Base-by-base conservation (phyloP, 2,113 vertebrate genomes). In the Aphelocoma coerulescens region DNA sequence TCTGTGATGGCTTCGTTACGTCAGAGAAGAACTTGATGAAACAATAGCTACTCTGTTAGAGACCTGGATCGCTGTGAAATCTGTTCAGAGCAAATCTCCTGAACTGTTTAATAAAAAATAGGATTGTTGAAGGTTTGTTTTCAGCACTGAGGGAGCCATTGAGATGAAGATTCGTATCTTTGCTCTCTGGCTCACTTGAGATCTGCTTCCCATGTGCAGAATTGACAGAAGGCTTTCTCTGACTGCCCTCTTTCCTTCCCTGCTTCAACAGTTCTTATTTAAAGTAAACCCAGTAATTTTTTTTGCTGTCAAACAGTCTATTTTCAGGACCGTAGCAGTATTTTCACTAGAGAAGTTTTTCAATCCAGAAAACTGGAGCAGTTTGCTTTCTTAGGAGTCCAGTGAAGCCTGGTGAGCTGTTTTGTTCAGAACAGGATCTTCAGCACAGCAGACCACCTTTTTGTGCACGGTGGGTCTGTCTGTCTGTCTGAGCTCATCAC, bases 1-100 rank as follows among this genome's bases (percentile, higher is more conserved):
- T 78, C 15, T 19, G 57, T 61, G 82, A 59, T 67, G 90, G 33
- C 65, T 46, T 72, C 12, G 2, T 87, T 95, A 59, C n/a, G 15
- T 96, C 95, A 96, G 85, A 94, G 92, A 49, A 96, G 76, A 95
- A 77, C 76, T 87, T 22, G 57, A 49, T 71, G 51, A 54, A 96
- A 97, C 93, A 97, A 93, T 78, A 61, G 57, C 76, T 84, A 41
- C 93, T 96, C 80, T 97, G 95, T 97, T 94, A 89, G 69, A 89
- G 93, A 92, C 92, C 93, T 94, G 93, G 65, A 78, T 88, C 94
- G 65, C 76, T 91, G 85, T 81, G 93, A 89, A 96, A 74, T 90
- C 65, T 88, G 79, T 93, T 95, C 37, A 37, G 72, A 68, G 63
- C 48, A 96, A 87, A 95, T 92, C 93, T 95, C 82, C 90, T 95